Conservation (phyloP, 2,888 invertebrate genomes). For the Leistus spinibarbis region DNA sequence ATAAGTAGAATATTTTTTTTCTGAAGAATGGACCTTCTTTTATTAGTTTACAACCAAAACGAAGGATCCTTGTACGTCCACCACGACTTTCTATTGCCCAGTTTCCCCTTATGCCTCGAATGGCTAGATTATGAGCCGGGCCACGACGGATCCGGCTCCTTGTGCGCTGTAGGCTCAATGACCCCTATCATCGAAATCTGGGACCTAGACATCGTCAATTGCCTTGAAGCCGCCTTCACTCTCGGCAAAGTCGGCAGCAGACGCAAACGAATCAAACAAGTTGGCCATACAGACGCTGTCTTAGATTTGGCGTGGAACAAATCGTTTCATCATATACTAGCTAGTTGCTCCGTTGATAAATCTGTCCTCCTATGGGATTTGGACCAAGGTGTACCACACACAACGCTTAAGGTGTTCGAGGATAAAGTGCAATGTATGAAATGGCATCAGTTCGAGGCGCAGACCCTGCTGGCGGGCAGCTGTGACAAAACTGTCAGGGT, state of each 20-base stretch:
- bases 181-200: conserved; percentile 92
- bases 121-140: conserved; percentile 89
- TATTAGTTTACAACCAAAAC: conserved; percentile 87
- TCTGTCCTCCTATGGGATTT: conserved; percentile 92
- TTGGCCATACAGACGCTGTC: conserved; percentile 90
- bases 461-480: conserved; percentile 81
- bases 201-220: conserved; percentile 94
- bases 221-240: conserved; percentile 84
- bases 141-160: conserved; percentile 75
- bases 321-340: conserved; percentile 79
- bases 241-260: conserved; percentile 76
- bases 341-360: conserved; percentile 91
- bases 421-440: conserved; percentile 84
- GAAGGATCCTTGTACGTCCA: conserved; percentile 92
- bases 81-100: conserved; percentile 88
- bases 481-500: conserved; percentile 82
- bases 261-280: conserved; percentile 70
- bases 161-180: conserved; percentile 93
- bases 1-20: too few relatives aligned
- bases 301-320: conserved; percentile 91
- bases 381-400: conserved; percentile 76
- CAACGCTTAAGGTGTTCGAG: conserved; percentile 72
- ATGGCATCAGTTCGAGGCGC: conserved; percentile 85
- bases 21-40: too few relatives aligned
- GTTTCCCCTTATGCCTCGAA: conserved; percentile 90